Evolutionary conservation across 2,888 invertebrate genomes (phyloP), one percentile per base, ranked within the genome.

Genomic region (Apodemia arnacis): DNA sequence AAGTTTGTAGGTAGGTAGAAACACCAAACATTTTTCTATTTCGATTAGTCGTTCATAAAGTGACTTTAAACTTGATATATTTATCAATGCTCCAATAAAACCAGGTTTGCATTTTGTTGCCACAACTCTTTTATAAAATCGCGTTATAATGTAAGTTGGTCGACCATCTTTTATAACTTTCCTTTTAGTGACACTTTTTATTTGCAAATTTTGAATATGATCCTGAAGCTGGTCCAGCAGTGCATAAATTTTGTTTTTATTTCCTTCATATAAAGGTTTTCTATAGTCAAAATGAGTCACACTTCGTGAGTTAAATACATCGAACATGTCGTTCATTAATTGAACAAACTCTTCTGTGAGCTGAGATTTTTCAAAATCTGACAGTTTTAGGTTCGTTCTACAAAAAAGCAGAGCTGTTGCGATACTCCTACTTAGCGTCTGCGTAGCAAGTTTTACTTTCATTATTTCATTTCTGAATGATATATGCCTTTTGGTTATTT

Each of bases 391-490:
- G 1, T 27, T 49, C 34, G 87, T 69, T 13, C 86, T 38, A 41
- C 89, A 91, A 82, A 88, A 89, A 8, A 11, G 24, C 11, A 63
- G 21, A 63, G 63, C 24, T 21, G 24, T 63, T 13, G 63, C 63
- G 24, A 63, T 7, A 63, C 24, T 63, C 11, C 63, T 24, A 63
- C 63, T 63, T 21, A 27, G 63, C 21, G 63, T 63, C 34, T 94
- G 91, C 1, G 85, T 83, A 0, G 91, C 93, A 10, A 94, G 59
- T 69, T 93, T 93, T 0, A 92, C 93, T 18, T 93, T 91, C 88
- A 92, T 93, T 13, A 89, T 89, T 18, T 81, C 8, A 24, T 94
- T 93, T 54, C 81, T 80, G 80, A 94, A 94, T 3, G 81, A 7
- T 10, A 92, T 54, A 81, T 93, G 89, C 74, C 69, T 82, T n/a